A percentile compares a stretch with the other conserved stretches of the same genome.
Conservation (phyloP, 1,140 invertebrate species). For the Drosophila fuyamai region DNA sequence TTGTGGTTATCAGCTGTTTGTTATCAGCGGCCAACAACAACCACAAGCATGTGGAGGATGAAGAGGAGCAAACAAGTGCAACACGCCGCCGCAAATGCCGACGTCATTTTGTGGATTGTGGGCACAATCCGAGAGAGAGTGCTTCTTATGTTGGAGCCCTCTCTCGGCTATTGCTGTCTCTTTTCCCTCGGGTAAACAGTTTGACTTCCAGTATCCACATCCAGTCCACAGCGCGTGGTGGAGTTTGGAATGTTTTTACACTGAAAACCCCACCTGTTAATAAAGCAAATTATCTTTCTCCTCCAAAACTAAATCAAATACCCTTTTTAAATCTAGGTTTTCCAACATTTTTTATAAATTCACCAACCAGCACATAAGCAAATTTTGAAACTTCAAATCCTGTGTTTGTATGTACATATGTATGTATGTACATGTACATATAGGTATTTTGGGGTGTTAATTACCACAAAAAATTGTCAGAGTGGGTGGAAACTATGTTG, state of each 20-base stretch:
- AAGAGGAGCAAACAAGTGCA: slow-evolving; percentile 62
- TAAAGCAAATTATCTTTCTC: neutral
- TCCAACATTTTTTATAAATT: no score
- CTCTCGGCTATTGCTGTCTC: slow-evolving; percentile 1
- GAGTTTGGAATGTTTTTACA: slow-evolving; percentile 52
- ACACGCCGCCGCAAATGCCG: slow-evolving; percentile 65
- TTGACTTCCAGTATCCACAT: slow-evolving; percentile 62
- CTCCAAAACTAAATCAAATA: neutral
- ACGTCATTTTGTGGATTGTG: slow-evolving; percentile 34
- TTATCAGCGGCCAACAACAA: slow-evolving; percentile 39
- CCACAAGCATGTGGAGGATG: slow-evolving; percentile 40
- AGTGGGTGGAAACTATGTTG: no score
- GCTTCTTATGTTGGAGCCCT: slow-evolving; percentile 15
- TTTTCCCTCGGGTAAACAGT: neutral
- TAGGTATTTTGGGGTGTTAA: no score
- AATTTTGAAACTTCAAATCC: no score
- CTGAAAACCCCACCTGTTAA: neutral
- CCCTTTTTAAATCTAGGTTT: no score
- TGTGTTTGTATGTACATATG: no score
- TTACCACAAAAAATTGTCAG: no score
- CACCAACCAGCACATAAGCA: no score
- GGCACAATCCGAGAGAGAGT: slow-evolving; percentile 1
- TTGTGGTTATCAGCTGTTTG: slow-evolving; percentile 51
- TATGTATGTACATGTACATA: no score
- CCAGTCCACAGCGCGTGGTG: slow-evolving; percentile 54